Base-by-base conservation (phyloP, 2,888 invertebrate genomes). In the Byasa hedistus region DNA sequence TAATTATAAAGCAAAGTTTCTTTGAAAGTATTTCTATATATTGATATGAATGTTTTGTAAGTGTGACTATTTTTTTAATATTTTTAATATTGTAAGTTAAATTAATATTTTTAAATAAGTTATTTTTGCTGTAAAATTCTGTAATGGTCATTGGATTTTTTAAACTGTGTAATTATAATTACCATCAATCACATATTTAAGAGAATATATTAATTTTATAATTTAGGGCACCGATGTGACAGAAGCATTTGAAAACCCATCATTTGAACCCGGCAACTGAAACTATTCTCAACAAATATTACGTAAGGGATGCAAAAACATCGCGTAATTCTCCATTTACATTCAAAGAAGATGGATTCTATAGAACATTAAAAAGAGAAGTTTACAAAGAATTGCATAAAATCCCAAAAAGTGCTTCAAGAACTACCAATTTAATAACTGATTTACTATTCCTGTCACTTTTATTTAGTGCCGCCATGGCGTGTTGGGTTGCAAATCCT, bases 141-240 rank as follows among this genome's bases (percentile, higher is more conserved):
- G 27, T 27, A 27, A 27, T 27, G 3, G 27, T 3, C 27, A 27
- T 4, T 4, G 5, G 3, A 4, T 27, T 27, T 5, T 27, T 27
- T 27, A 5, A 27, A 4, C 27, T 27, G 27, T 27, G 27, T 27
- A 4, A 5, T 27, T 4, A 27, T 3, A 27, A 27, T 27, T 27
- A 27, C 3, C 5, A 4, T 3, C 5, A 27, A 27, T 27, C 3
- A 27, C 3, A 27, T 27, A 27, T 5, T 4, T 27, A 27, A 27
- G 5, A 4, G 27, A 4, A 4, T 27, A 22, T 22, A 2, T 54
- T 54, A 10, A 21, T 39, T 27, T 27, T 64, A n/a, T 44, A 55
- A 72, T 73, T 58, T 65, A 94, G 93, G 96, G 96, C 0, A 95
- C 94, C 1, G 96, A 97, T 75, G 95, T 96, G 67, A 96, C 96